Evolutionary conservation across 1,140 invertebrate genomes (phyloP), one percentile per base, ranked within the genome.

Genomic region (Heliconius hewitsoni): DNA sequence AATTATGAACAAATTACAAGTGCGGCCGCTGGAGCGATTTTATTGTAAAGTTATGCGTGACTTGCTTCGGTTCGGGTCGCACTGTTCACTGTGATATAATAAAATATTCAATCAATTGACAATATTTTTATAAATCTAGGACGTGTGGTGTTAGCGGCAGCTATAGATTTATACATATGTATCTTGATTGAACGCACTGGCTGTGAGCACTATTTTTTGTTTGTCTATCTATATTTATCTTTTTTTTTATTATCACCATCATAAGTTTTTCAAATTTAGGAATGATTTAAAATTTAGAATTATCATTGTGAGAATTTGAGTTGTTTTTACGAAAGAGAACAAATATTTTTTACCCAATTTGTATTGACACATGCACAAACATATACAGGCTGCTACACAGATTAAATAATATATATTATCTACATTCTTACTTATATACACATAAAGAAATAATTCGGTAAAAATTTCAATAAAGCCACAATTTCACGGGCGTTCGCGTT

Each of bases 401-500:
- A 60, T 60, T 11, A 60, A 9, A 60, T 27, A 23, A 60, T 46
- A 46, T 16, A 4, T 46, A 3, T 9, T 23, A 60, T 60, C 19
- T 60, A 60, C 55, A 60, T 60, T 66, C 4, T 16, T 27, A 66
- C 3, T 5, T 66, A 37, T 71, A 46, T 46, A 37, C 46, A 70
- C 60, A 77, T 81, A 80, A 82, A 89, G 87, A 88, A 90, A 90
- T 86, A 91, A 91, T 90, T 89, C 82, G 71, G 79, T 86, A 87
- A 72, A 88, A 88, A 91, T 91, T 93, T 91, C 89, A 90, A 89
- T 91, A 92, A 91, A 91, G 87, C 88, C 88, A 92, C 91, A 94
- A 93, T 94, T 94, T 94, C 89, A 94, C 88, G 87, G 87, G 90
- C 89, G 90, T 90, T 91, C 90, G 91, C 89, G 89, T 86, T 88